phyloP scores from a whole-genome alignment of 1,140 invertebrate genomes.

The Cylas formicarius region DNA sequence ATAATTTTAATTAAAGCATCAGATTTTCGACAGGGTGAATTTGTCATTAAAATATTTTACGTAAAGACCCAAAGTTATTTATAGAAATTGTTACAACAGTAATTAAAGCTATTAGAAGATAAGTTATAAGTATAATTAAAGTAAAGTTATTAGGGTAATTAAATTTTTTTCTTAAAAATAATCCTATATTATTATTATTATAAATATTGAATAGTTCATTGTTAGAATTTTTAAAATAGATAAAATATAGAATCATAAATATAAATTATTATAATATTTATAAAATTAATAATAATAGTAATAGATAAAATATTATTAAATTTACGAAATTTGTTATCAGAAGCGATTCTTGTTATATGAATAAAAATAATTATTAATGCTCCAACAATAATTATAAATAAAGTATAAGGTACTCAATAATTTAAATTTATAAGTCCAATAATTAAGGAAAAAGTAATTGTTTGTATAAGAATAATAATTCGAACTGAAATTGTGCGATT shows the following conservation, averaged over 20 bases:
- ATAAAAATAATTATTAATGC: conserved; percentile 51
- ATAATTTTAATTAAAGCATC: conserved; percentile 45
- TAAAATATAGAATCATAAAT: too few species aligned
- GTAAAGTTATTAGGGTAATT: conserved; percentile 26
- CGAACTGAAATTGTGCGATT: conserved; percentile 47
- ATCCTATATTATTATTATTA: too few species aligned
- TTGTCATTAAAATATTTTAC: conserved; percentile 45
- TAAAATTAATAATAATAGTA: not conserved
- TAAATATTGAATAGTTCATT: too few species aligned
- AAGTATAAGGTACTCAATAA: conserved; percentile 46
- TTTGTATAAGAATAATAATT: conserved; percentile 45
- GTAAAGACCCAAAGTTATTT: conserved; percentile 41
- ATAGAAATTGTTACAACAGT: conserved; percentile 45
- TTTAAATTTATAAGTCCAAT: conserved; percentile 40
- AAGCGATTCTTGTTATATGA: conserved; percentile 49
- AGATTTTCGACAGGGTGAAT: conserved; percentile 42
- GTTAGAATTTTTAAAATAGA: too few species aligned
- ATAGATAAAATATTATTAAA: not conserved
- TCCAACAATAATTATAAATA: conserved; percentile 49
- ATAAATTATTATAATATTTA: too few species aligned
- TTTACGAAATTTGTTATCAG: conserved; percentile 44
- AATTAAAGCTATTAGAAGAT: conserved; percentile 47
- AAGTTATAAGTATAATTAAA: conserved; percentile 44
- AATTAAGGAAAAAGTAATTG: conserved; percentile 40
- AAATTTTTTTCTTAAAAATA: too few species aligned